These are phyloP conservation scores for Phacellophora camtschatica DNA, from an alignment of 30 jellyfish, hydroid and myxozoan genomes.

Conservation along the genomic window DNA sequence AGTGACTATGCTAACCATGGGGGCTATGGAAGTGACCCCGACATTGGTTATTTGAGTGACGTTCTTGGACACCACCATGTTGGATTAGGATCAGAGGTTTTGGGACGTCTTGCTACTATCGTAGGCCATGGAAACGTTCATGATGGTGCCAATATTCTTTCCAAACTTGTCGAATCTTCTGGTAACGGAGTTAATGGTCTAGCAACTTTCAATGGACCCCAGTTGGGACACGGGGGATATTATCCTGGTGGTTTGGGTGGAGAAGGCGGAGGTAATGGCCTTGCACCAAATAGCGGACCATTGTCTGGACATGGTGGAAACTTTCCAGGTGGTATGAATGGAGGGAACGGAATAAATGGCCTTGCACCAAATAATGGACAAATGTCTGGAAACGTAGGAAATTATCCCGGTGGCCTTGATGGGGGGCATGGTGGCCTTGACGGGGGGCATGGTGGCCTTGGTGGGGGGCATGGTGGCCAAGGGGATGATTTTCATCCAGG, in stretches of 20 bases:
- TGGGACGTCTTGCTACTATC: slow-evolving; percentile 63
- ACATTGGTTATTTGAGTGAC: slow-evolving; percentile 1
- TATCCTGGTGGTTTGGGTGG: neutral
- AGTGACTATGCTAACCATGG: neutral
- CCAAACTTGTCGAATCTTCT: slow-evolving; percentile 53
- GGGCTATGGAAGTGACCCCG: slow-evolving; percentile 42
- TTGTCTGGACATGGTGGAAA: neutral
- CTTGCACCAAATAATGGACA: neutral
- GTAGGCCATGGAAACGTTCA: slow-evolving; percentile 85
- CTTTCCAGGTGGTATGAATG: neutral
- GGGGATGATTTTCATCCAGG: slow-evolving; percentile 29
- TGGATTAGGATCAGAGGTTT: neutral
- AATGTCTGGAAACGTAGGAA: neutral
- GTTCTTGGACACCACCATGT: slow-evolving; percentile 43
- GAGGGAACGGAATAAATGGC: neutral
- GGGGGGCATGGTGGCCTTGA: neutral
- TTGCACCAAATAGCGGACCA: neutral
- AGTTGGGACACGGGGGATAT: neutral
- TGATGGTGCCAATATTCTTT: slow-evolving; percentile 62
- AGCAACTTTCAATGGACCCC: too few species aligned
- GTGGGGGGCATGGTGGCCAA: slow-evolving; percentile 42
- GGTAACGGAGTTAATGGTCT: slow-evolving; percentile 14
- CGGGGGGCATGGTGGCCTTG: neutral
- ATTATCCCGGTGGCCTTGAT: neutral
- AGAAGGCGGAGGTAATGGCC: neutral